phyloP scores from a whole-genome alignment of 2,888 invertebrate species.

The Zygothrica quintamaculata region DNA sequence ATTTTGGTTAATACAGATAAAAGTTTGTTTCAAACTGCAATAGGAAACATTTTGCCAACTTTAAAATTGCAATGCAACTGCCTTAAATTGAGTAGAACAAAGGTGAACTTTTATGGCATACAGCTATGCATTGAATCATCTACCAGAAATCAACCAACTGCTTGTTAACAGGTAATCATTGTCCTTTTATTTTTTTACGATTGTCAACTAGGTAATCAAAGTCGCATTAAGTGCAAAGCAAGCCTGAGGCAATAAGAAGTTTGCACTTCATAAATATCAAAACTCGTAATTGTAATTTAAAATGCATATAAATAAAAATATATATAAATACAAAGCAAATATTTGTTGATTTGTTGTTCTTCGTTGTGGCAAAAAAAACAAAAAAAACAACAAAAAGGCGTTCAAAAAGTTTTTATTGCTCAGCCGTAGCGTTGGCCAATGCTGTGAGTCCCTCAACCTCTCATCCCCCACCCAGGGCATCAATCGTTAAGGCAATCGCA shows the following conservation, averaged over 20 bases:
- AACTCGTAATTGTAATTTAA: conserved; percentile 45
- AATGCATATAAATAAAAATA: conserved; percentile 47
- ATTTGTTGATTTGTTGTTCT: conserved; percentile 72
- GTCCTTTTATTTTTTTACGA: conserved; percentile 11
- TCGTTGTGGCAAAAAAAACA: conserved; percentile 28
- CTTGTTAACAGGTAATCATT: conserved; percentile 18
- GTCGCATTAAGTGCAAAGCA: conserved; percentile 7
- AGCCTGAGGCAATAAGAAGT: conserved; percentile 3
- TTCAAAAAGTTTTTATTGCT: conserved; percentile 66
- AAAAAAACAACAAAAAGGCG: conserved; percentile 50
- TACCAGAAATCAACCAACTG: neutral
- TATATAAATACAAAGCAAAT: conserved; percentile 54
- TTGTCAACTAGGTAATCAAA: conserved; percentile 13
- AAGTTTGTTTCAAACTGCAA: too few relatives aligned
- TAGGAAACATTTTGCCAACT: too few relatives aligned
- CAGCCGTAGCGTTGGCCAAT: conserved; percentile 19
- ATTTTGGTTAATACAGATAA: too few relatives aligned
- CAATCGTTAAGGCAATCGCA: conserved; percentile 29
- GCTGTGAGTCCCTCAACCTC: neutral
- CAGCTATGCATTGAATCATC: too few relatives aligned
- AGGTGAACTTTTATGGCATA: too few relatives aligned
- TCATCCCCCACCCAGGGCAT: neutral
- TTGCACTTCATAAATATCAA: conserved; percentile 29
- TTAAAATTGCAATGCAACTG: too few relatives aligned
- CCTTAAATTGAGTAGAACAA: too few relatives aligned